Evolutionary conservation across 2,797 vertebrate genomes (phyloP).

Genomic region (Lepilemur ruficaudatus): DNA sequence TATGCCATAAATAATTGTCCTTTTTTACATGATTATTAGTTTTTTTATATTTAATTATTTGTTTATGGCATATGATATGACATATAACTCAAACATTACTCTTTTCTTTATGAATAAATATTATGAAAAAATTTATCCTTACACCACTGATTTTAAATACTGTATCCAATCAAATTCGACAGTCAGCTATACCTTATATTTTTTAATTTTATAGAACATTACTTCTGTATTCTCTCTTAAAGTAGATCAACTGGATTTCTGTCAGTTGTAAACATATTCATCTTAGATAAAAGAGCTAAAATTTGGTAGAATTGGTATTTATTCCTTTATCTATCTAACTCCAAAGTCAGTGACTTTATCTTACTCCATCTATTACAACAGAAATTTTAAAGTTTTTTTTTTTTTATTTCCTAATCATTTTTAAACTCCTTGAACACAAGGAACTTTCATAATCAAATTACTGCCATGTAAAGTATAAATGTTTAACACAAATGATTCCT

Average conservation of each 20-base stretch:
- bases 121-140: neutral
- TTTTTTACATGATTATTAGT: neutral
- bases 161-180: neutral
- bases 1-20: neutral
- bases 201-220: neutral
- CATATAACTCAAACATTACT: neutral
- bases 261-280: neutral
- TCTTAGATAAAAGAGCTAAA: neutral
- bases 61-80: neutral
- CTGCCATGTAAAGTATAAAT: too few species aligned
- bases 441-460: too few species aligned
- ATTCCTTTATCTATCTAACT: too few species aligned
- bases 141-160: neutral
- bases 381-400: neutral
- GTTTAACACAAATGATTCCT: neutral
- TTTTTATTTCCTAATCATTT: neutral
- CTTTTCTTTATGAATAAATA: neutral
- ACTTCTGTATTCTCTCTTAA: neutral
- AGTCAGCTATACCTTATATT: neutral
- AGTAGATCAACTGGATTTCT: neutral
- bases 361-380: neutral
- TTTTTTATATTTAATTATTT: neutral
- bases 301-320: neutral
- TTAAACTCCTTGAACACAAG: neutral
- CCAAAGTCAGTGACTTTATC: too few species aligned